Conservation (phyloP, 2,113 vertebrate species). For the Origma solitaria region DNA sequence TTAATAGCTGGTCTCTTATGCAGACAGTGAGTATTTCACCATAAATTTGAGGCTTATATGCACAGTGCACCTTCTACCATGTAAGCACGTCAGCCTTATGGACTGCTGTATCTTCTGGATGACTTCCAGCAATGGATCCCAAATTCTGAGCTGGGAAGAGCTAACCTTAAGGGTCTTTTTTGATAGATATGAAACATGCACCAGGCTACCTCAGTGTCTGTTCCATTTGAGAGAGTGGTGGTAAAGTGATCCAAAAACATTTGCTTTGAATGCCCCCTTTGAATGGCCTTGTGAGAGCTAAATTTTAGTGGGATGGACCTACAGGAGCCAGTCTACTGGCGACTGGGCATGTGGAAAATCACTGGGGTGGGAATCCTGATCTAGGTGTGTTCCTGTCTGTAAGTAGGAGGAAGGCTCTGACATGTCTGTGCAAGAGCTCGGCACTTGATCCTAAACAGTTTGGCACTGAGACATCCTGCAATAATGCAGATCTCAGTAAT, state of each 20-base stretch:
- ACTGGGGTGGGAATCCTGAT: not conserved
- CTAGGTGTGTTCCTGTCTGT: not conserved
- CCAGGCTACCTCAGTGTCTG: not conserved
- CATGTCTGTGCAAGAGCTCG: not conserved
- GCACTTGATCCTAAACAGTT: not conserved
- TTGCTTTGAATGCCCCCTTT: not conserved
- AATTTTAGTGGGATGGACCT: not conserved
- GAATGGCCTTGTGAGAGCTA: not conserved
- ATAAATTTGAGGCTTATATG: not conserved
- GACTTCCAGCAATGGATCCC: not conserved
- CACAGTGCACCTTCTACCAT: not conserved
- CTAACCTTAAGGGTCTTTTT: not conserved
- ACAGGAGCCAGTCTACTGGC: not conserved
- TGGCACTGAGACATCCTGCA: not conserved
- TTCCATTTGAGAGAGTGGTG: not conserved
- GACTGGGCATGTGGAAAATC: not conserved
- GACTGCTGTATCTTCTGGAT: not conserved
- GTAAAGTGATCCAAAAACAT: not conserved
- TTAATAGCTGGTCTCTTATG: not conserved
- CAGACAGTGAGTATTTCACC: not conserved
- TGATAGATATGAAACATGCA: not conserved
- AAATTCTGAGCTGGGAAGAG: not conserved
- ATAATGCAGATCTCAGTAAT: not conserved
- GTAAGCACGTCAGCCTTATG: not conserved
- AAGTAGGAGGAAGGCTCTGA: not conserved